phyloP scores from a whole-genome alignment of 2,797 vertebrate genomes.

The Sebastes reedi region DNA sequence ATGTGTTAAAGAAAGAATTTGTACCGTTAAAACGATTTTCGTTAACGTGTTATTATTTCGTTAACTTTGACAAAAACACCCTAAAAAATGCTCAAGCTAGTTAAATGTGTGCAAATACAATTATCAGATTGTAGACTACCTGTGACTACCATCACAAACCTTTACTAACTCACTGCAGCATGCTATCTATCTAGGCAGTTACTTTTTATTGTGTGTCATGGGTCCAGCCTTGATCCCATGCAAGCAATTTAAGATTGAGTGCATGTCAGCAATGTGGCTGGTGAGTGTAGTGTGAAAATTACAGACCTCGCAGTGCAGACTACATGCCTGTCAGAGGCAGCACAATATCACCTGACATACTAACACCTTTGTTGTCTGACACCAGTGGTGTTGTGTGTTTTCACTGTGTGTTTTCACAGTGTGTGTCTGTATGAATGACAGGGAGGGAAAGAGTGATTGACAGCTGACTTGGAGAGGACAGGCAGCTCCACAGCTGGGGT shows the following conservation, averaged over 20 bases:
- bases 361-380: neutral
- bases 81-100: neutral
- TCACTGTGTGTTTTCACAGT: neutral
- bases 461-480: constrained; percentile 7
- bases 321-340: too few relatives aligned
- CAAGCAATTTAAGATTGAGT: neutral
- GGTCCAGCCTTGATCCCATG: neutral
- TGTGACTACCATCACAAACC: neutral
- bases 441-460: constrained; percentile 17
- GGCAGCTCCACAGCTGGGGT: constrained; percentile 41
- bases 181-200: neutral
- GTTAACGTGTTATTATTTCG: too few relatives aligned
- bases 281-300: too few relatives aligned
- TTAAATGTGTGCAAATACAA: neutral
- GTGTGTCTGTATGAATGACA: neutral
- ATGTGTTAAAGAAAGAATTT: too few relatives aligned
- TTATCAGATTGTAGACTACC: neutral
- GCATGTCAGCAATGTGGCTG: neutral
- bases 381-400: neutral
- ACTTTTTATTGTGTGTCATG: neutral
- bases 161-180: neutral
- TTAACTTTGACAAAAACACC: too few relatives aligned
- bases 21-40: too few relatives aligned
- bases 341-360: neutral
- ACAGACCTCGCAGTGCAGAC: too few relatives aligned